A percentile compares a stretch with the other conserved stretches of the same genome.
Conservation (phyloP, 2,888 invertebrate species). For the Meteorus cinctellus region DNA sequence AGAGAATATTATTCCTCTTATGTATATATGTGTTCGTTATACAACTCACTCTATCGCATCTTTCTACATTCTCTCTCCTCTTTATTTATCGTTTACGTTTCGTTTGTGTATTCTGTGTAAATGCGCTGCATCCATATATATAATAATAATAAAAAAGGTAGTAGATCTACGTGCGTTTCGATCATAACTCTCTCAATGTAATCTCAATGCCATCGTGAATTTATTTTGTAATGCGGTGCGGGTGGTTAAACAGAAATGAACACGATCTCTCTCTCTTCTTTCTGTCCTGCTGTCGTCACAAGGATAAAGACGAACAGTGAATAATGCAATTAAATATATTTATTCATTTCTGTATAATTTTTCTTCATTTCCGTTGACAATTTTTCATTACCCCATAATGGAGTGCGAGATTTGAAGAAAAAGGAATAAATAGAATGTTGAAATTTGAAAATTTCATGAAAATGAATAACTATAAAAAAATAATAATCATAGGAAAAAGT, state of each 20-base stretch:
- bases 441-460: neutral
- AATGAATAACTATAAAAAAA: neutral
- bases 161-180: conserved; percentile 5
- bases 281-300: neutral
- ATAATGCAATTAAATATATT: neutral
- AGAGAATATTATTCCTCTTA: conserved; percentile 28
- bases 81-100: conserved; percentile 1
- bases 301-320: neutral
- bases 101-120: conserved; percentile 30
- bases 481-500: neutral
- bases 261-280: neutral
- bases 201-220: conserved; percentile 22
- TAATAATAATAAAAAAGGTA: neutral
- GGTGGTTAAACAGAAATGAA: conserved; percentile 14
- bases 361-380: neutral
- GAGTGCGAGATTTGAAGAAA: neutral
- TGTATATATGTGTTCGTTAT: conserved; percentile 8
- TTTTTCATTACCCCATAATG: neutral
- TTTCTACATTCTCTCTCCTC: conserved; percentile 15
- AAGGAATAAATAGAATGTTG: neutral
- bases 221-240: neutral
- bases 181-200: conserved; percentile 12
- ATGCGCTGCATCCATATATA: neutral
- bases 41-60: conserved; percentile 6
- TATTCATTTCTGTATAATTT: neutral